These are phyloP conservation scores for Cerastis rubricosa DNA, from an alignment of 2,888 invertebrate genomes.

Conservation along the genomic window DNA sequence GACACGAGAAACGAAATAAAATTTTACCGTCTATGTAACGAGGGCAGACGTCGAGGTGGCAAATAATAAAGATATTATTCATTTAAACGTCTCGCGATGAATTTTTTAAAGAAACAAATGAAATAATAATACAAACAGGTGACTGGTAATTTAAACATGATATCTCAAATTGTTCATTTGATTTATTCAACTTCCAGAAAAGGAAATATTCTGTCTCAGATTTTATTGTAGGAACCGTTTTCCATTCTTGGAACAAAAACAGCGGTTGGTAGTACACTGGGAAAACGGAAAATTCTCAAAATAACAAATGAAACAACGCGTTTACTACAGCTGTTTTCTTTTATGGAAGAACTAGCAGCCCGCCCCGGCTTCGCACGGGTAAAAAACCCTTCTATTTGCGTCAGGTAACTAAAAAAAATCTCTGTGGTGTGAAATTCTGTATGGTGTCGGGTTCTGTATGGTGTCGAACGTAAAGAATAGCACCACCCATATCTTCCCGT, in stretches of 20 bases:
- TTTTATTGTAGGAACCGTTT: background rate
- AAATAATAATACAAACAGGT: background rate
- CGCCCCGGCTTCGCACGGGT: too few species aligned
- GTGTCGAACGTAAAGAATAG: too few species aligned
- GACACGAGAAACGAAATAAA: background rate
- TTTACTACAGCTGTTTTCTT: background rate
- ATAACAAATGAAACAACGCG: background rate
- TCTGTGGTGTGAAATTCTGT: too few species aligned
- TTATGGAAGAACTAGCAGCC: background rate
- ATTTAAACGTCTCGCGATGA: background rate
- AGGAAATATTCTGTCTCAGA: background rate
- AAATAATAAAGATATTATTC: background rate
- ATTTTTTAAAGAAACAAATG: background rate
- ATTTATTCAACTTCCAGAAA: background rate
- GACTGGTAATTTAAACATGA: background rate
- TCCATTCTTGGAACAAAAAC: background rate
- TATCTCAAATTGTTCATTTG: background rate
- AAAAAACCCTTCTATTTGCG: too few species aligned
- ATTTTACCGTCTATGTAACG: background rate
- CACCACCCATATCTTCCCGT: too few species aligned
- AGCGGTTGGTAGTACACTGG: background rate
- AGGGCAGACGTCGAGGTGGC: background rate
- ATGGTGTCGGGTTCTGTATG: too few species aligned
- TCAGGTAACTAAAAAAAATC: too few species aligned
- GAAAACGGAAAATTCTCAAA: background rate